These are phyloP conservation scores for Eublepharis macularius DNA, from an alignment of 2,113 vertebrate species.

Conservation along the genomic window DNA sequence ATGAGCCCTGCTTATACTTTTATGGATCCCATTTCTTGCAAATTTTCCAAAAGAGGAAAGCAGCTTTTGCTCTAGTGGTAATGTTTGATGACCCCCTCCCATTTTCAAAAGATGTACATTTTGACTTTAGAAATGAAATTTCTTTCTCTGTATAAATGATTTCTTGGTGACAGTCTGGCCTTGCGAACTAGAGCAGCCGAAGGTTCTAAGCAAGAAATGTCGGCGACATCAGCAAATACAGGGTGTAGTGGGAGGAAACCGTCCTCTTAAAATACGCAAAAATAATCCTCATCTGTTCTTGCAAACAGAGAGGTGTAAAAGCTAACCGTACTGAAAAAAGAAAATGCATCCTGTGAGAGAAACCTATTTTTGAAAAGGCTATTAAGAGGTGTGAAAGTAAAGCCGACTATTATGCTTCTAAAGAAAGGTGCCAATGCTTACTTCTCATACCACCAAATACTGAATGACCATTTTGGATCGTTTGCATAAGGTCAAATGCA, in stretches of 20 bases:
- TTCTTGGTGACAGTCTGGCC: constrained; percentile 32
- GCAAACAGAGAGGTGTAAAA: constrained; percentile 55
- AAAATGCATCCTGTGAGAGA: constrained; percentile 61
- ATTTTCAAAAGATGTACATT: constrained; percentile 20
- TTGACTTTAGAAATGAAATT: constrained; percentile 26
- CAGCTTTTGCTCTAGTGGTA: too few relatives aligned
- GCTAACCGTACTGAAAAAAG: constrained; percentile 42
- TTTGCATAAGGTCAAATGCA: constrained; percentile 53
- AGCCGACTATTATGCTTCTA: constrained; percentile 67
- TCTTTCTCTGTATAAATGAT: constrained; percentile 8
- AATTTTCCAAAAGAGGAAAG: too few relatives aligned
- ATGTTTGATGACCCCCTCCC: too few relatives aligned
- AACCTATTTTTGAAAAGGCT: constrained; percentile 74
- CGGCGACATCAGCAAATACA: constrained; percentile 49
- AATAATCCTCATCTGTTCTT: constrained; percentile 61
- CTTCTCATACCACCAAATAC: constrained; percentile 40
- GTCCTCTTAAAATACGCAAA: constrained; percentile 17
- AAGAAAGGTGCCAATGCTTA: constrained; percentile 54
- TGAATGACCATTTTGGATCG: constrained; percentile 39
- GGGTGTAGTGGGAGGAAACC: not conserved
- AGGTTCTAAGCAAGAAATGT: constrained; percentile 36
- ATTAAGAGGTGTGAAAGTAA: constrained; percentile 72
- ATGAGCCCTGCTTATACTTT: too few relatives aligned
- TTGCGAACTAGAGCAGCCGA: constrained; percentile 48
- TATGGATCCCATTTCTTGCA: too few relatives aligned